phyloP scores from a whole-genome alignment of 2,888 invertebrate genomes.

The Idaea dimidiata region DNA sequence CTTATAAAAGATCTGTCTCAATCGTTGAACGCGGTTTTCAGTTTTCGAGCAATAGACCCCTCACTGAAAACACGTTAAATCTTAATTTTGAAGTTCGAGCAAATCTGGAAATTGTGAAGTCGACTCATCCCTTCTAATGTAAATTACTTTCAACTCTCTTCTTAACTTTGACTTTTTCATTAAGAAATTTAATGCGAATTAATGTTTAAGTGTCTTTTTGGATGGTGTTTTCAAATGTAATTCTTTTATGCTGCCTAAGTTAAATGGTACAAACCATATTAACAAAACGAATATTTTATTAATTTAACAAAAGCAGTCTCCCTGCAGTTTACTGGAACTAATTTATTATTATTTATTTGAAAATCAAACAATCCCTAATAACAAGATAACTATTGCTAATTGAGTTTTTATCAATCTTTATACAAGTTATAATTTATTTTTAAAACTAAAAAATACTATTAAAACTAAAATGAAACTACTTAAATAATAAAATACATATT shows the following conservation, averaged over 20 bases:
- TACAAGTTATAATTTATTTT: too few species aligned
- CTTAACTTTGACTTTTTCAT: slow-evolving; percentile 53
- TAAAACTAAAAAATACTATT: too few species aligned
- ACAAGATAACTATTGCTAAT: too few species aligned
- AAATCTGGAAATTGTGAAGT: slow-evolving; percentile 9
- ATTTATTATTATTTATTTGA: too few species aligned
- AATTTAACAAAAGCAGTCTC: too few species aligned
- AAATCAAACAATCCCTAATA: too few species aligned
- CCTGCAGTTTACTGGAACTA: too few species aligned
- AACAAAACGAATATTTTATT: too few species aligned
- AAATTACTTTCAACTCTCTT: slow-evolving; percentile 50
- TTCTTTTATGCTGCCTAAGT: background rate
- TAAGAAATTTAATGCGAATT: slow-evolving; percentile 48
- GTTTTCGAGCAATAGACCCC: background rate
- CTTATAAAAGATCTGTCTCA: too few species aligned
- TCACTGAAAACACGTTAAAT: slow-evolving; percentile 52
- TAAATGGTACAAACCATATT: background rate
- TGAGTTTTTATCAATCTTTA: too few species aligned
- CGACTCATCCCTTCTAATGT: slow-evolving; percentile 57
- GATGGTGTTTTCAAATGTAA: slow-evolving; percentile 7
- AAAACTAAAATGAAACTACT: too few species aligned
- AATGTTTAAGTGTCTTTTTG: slow-evolving; percentile 41
- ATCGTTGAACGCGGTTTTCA: background rate
- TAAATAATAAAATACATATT: too few species aligned
- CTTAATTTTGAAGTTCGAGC: slow-evolving; percentile 47